Evolutionary conservation across 2,113 vertebrate genomes (phyloP), one percentile per base, ranked within the genome.

Genomic region (Percopsis transmontana): DNA sequence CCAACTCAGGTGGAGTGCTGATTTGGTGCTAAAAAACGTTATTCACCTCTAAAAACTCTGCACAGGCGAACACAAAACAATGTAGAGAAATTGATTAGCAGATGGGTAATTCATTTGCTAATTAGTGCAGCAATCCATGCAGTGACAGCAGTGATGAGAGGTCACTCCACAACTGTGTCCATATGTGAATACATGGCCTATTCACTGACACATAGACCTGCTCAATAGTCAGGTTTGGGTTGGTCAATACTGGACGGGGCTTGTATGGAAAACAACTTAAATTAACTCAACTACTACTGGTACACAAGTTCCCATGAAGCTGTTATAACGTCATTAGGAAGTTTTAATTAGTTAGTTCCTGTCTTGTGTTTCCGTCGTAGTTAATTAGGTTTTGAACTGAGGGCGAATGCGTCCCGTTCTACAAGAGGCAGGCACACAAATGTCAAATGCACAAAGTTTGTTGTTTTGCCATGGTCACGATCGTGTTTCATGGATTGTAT

Each of bases 191-290:
- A 74, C 57, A 54, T 19, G 66, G 23, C 80, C 83, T 76, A 67
- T 61, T 79, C 80, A 74, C 9, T 76, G 83, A 83, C 84, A 82
- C 73, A 68, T 74, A 65, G 75, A 47, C 48, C 19, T 41, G 18
- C 58, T 77, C 76, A 70, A 80, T 77, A 73, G 21, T 54, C 21
- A 63, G 60, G n/a, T 8, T 19, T 62, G 40, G 11, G 45, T 20
- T 68, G 74, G 78, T 81, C 81, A 47, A 86, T 82, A 80, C 13
- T 10, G 58, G 48, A 78, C 44, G 18, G 56, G 65, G 73, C 75
- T 73, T 62, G 67, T 47, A 42, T 21, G 48, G 15, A 72, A 58
- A 73, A 77, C 38, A 53, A 64, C 19, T 52, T 12, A 51, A 76
- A 80, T 76, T 56, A 59, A 27, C 58, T 72, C 2, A 19, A 15